Percentiles rank a stretch among this genome's conserved stretches.
phyloP scores from a whole-genome alignment of 1,140 invertebrate species.

The Drosophila setifemur region DNA sequence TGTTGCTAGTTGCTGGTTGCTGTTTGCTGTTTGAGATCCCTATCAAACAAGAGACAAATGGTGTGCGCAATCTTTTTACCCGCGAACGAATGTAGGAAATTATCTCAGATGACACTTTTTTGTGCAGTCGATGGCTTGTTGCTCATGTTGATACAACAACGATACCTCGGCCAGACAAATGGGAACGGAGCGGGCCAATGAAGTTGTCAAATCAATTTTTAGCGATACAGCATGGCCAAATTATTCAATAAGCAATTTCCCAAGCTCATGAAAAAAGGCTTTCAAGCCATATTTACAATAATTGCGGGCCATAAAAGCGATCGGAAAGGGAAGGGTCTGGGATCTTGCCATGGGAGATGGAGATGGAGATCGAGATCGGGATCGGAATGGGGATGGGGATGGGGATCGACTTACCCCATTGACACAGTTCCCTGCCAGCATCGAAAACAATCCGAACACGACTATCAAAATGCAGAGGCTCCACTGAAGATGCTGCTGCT shows the following conservation, averaged over 20 bases:
- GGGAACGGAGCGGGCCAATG: constrained; percentile 35
- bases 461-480: constrained; percentile 50
- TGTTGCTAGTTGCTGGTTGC: constrained; percentile 27
- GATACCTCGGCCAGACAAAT: constrained; percentile 14
- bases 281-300: constrained; percentile 16
- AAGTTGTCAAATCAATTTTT: constrained; percentile 61
- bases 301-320: constrained; percentile 39
- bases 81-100: constrained; percentile 61
- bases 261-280: constrained; percentile 42
- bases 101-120: constrained; percentile 72
- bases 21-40: constrained; percentile 51
- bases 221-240: background rate
- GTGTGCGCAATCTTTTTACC: constrained; percentile 75
- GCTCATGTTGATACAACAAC: constrained; percentile 25
- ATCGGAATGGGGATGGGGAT: constrained; percentile 1
- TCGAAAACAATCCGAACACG: constrained; percentile 59
- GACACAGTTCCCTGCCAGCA: constrained; percentile 77
- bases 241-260: constrained; percentile 53
- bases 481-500: constrained; percentile 35
- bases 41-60: constrained; percentile 79
- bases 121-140: constrained; percentile 1
- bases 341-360: background rate
- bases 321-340: constrained; percentile 1
- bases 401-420: constrained; percentile 73
- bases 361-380: background rate